Evolutionary conservation across 2,113 vertebrate species (phyloP), one percentile per base, ranked within the genome.

Genomic region (Symphodus melops): DNA sequence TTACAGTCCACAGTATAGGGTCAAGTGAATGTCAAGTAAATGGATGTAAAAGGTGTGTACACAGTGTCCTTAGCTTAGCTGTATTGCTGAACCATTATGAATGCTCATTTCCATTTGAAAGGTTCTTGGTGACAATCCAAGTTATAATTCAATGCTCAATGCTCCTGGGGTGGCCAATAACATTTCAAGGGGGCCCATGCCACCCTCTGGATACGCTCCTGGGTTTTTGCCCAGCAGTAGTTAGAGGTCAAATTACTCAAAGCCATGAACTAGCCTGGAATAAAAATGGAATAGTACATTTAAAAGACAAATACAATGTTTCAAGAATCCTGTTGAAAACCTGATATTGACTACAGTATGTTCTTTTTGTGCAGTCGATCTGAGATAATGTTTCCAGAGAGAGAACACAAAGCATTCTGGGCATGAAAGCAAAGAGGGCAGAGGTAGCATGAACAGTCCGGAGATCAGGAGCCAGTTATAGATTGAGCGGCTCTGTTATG

Each of bases 401-500:
- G 9, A 25, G 21, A 23, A 33, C 51, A 49, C 0, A 23, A 36
- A 61, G 25, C 36, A 33, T 71, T 58, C 21, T 36, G 25, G 11
- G 71, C 52, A 58, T 49, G 59, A 52, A 2, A 52, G 5, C 61
- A 64, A 11, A 5, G 8, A 70, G 55, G 20, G 37, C 25, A 51
- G 58, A 56, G 48, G 72, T 59, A 17, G 9, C 55, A 39, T 16
- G 21, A 51, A 2, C 14, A 56, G 39, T 41, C 37, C 9, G 10
- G 19, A 67, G 54, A 81, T 71, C 65, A 65, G 36, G 19, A 72
- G 44, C 54, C 28, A 28, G 28, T 68, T 71, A 44, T 41, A 28
- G 60, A 79, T 72, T 70, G 17, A 9, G 39, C 8, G 20, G 58
- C 65, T 62, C 59, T 59, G 70, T 59, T 9, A 9, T 17, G 66